Base-by-base conservation (phyloP, 2,888 invertebrate species). In the Drosophila falleni region DNA sequence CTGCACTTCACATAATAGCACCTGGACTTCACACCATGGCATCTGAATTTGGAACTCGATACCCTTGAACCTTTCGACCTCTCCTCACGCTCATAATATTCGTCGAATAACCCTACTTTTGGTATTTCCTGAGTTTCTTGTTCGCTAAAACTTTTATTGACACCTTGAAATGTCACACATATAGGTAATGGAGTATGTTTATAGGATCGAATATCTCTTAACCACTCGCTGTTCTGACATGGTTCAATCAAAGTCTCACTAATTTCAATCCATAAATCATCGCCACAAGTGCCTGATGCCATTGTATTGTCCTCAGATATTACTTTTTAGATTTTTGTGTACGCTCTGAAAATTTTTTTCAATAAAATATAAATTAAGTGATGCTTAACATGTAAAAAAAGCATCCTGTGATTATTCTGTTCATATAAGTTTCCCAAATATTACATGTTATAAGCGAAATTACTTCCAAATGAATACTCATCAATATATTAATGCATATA, bases 401-500 rank as follows among this genome's bases (percentile, higher is more conserved):
- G 16, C 47, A 23, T 47, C 9, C 33, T 46, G 5, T 3, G 13
- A 13, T 13, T 19, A 4, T 15, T 31, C 23, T 15, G 41, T 11
- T 42, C 1, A 42, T 3, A 5, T n/a, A n/a, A 3, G 37, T 4
- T n/a, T 37, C 4, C n/a, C 37, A 13, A 37, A n/a, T 5, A 6
- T 8, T 29, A 6, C 0, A 29, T 5, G 8, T 8, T 5, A 29
- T 29, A 3, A 29, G 6, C 29, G 29, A 29, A 6, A 29, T 8
- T 29, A 29, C 4, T 39, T 39, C 15, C n/a, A 15, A 10, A 16
- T 41, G 26, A 5, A 26, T 26, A 26, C 10, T 4, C 16, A 41
- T 41, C 19, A 23, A 23, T 13, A 23, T 5, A n/a, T 42, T 66
- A 75, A 64, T 69, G 65, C 63, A 74, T 80, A 77, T 79, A 61